Evolutionary conservation across 2,888 invertebrate genomes (phyloP).

Genomic region (Pollenia griseotomentosa): DNA sequence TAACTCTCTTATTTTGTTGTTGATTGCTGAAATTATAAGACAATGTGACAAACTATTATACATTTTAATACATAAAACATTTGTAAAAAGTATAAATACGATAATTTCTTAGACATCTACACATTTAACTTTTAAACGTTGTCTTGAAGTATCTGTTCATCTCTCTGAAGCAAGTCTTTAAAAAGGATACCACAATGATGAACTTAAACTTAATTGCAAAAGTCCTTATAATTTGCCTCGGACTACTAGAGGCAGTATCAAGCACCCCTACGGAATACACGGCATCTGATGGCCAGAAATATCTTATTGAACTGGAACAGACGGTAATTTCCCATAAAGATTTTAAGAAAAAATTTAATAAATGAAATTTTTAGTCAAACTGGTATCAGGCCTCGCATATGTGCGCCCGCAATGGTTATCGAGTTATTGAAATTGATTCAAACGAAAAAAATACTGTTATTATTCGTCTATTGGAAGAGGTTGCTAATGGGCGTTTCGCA

Average conservation of each 20-base stretch:
- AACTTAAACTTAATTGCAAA: neutral
- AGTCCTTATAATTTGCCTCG: neutral
- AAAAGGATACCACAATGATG: neutral
- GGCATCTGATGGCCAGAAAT: slow-evolving; percentile 33
- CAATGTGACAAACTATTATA: too few relatives aligned
- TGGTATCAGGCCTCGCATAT: slow-evolving; percentile 47
- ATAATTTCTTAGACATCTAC: too few relatives aligned
- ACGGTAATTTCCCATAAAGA: slow-evolving; percentile 28
- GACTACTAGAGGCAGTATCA: neutral
- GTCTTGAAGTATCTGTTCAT: too few relatives aligned
- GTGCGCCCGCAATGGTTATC: slow-evolving; percentile 36
- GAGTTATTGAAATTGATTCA: slow-evolving; percentile 40
- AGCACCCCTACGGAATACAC: slow-evolving; percentile 8
- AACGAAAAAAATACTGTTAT: slow-evolving; percentile 15
- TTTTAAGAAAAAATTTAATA: neutral
- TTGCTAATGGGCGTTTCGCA: neutral
- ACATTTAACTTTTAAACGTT: too few relatives aligned
- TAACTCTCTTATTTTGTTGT: too few relatives aligned
- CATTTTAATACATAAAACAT: too few relatives aligned
- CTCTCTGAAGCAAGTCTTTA: too few relatives aligned
- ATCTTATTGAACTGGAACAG: slow-evolving; percentile 42
- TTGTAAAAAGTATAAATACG: too few relatives aligned
- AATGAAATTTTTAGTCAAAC: slow-evolving; percentile 33
- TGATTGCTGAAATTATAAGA: too few relatives aligned
- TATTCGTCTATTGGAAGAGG: neutral